Evolutionary conservation across 2,888 invertebrate genomes (phyloP).

Genomic region (Dascillus cervinus): DNA sequence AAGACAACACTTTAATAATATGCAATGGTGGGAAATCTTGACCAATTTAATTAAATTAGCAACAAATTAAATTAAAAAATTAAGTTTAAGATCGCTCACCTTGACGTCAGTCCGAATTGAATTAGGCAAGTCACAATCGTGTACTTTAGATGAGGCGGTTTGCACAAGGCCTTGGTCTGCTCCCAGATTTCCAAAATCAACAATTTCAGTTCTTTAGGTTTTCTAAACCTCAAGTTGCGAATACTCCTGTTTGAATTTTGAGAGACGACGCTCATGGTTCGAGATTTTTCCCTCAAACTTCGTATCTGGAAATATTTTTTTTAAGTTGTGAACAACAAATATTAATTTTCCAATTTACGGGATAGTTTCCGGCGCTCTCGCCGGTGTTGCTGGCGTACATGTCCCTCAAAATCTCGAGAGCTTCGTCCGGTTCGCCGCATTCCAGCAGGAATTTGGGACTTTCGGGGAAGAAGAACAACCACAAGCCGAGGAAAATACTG

Average conservation of each 20-base stretch:
- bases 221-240: constrained; percentile 60
- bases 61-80: not conserved
- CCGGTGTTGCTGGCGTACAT: constrained; percentile 69
- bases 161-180: constrained; percentile 67
- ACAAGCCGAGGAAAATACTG: constrained; percentile 57
- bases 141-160: constrained; percentile 65
- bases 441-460: constrained; percentile 78
- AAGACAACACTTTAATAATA: too few relatives aligned
- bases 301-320: constrained; percentile 48
- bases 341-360: constrained; percentile 46
- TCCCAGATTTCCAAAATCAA: constrained; percentile 63
- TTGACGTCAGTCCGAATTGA: constrained; percentile 75
- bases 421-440: constrained; percentile 70
- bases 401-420: constrained; percentile 58
- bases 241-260: constrained; percentile 59
- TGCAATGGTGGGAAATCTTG: not conserved
- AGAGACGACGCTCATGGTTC: constrained; percentile 56
- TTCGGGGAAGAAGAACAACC: constrained; percentile 70
- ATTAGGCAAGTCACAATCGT: constrained; percentile 71
- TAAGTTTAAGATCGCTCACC: constrained; percentile 40
- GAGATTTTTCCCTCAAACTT: constrained; percentile 60
- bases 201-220: constrained; percentile 63
- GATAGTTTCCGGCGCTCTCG: constrained; percentile 60
- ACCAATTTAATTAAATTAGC: too few relatives aligned
- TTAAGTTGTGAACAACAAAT: not conserved